phyloP scores from a whole-genome alignment of 2,797 vertebrate species.

The Intellagama lesueurii region DNA sequence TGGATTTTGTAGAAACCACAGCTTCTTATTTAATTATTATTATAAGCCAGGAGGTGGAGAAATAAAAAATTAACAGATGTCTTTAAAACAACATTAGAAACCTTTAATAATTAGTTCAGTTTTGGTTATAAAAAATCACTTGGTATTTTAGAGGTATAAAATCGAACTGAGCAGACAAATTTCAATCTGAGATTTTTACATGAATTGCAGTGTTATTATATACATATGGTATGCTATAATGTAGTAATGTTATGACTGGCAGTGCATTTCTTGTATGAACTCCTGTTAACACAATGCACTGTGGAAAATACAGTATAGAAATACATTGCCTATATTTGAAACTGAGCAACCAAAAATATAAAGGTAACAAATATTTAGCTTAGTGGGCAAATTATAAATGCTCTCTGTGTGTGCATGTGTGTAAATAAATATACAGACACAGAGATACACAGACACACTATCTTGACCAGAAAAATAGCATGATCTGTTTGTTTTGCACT shows the following conservation, averaged over 20 bases:
- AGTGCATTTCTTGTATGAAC: too few species aligned
- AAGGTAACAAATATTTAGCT: background rate
- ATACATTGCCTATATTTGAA: background rate
- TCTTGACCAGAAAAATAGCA: background rate
- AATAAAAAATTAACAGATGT: conserved; percentile 25
- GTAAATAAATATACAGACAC: too few species aligned
- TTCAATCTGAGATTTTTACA: background rate
- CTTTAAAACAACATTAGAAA: conserved; percentile 42
- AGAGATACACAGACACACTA: too few species aligned
- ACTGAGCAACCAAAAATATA: background rate
- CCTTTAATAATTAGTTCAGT: background rate
- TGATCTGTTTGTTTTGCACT: background rate
- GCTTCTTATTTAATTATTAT: conserved; percentile 5
- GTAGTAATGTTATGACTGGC: too few species aligned
- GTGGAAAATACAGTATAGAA: too few species aligned
- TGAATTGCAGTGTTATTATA: too few species aligned
- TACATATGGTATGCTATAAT: too few species aligned
- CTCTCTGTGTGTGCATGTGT: too few species aligned
- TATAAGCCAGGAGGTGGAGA: background rate
- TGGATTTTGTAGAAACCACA: conserved; percentile 32
- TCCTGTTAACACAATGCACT: too few species aligned
- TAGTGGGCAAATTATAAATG: background rate
- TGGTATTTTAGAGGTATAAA: background rate
- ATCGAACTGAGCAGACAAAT: background rate
- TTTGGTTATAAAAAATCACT: background rate